Evolutionary conservation across 1,140 invertebrate genomes (phyloP), one percentile per base, ranked within the genome.

Genomic region (Nephotettix cincticeps): DNA sequence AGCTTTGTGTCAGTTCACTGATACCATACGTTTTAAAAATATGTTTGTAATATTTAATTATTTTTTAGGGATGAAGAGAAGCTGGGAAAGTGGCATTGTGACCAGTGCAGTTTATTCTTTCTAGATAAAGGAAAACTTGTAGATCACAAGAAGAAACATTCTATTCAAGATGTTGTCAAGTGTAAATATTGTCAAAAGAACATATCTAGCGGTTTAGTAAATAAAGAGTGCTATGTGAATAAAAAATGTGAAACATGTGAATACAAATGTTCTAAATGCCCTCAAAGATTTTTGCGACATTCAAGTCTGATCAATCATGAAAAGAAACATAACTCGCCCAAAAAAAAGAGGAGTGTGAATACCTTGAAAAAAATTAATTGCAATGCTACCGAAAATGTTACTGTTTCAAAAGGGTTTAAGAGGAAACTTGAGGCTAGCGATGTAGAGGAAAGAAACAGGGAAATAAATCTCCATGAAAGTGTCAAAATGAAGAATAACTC

Each of bases 171-270:
- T n/a, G 47, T 4, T 6, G 21, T 54, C 6, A 11, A 54, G 19
- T 54, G 47, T 54, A 54, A 21, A 54, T 54, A 54, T 54, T 54
- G 47, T 54, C 6, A 21, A n/a, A 54, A 54, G 23, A 21, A 4
- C 13, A 6, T 54, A 21, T 14, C 47, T 21, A 54, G 6, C 47
- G 23, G 6, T 9, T 6, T n/a, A 14, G 47, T n/a, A 4, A 54
- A 21, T 21, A 54, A 54, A 19, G 47, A 54, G 23, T 11, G 47
- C 23, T 11, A 14, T 54, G 19, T 6, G 9, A 54, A 54, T 54
- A 54, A 19, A 19, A 54, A 54, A 21, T 54, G 47, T 54, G 47
- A 54, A 54, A 54, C 47, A 6, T 54, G 47, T 54, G 47, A 54
- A 54, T 54, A 54, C 47, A 11, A 21, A 4, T 54, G 47, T 54